These are phyloP conservation scores for Chelonus insularis DNA, from an alignment of 1,140 invertebrate species.

Conservation along the genomic window DNA sequence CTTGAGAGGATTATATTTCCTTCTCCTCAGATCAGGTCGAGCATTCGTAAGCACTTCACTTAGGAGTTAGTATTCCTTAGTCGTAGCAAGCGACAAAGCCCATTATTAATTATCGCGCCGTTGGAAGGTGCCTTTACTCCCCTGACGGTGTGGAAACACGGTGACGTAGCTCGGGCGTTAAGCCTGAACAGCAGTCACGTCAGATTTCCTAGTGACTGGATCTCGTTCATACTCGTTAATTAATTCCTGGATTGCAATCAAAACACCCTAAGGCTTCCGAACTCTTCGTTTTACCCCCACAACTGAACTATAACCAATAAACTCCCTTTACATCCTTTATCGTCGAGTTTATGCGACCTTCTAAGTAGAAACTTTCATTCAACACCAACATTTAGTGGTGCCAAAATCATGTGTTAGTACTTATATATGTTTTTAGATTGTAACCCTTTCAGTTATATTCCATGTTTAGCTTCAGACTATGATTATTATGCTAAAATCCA, in stretches of 20 bases:
- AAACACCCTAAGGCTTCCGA: slow-evolving; percentile 34
- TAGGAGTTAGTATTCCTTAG: slow-evolving; percentile 13
- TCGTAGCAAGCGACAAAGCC: slow-evolving; percentile 30
- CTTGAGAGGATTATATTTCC: slow-evolving; percentile 22
- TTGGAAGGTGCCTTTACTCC: background rate
- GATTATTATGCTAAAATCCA: too few species aligned
- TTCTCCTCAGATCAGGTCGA: slow-evolving; percentile 5
- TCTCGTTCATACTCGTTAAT: slow-evolving; percentile 43
- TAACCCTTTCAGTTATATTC: background rate
- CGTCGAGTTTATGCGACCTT: background rate
- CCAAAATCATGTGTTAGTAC: too few species aligned
- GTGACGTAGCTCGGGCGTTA: slow-evolving; percentile 25
- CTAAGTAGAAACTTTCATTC: slow-evolving; percentile 5
- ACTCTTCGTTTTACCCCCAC: background rate
- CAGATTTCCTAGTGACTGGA: slow-evolving; percentile 39
- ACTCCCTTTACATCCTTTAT: background rate
- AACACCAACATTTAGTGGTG: too few species aligned
- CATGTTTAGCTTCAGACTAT: too few species aligned
- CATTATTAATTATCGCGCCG: slow-evolving; percentile 43
- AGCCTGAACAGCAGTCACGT: slow-evolving; percentile 43
- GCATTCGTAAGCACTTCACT: slow-evolving; percentile 25
- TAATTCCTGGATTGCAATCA: slow-evolving; percentile 48
- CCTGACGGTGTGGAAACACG: slow-evolving; percentile 10
- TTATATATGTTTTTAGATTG: too few species aligned
- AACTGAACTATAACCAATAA: background rate